These are phyloP conservation scores for Heliconius erato DNA, from an alignment of 2,888 invertebrate species.

Conservation along the genomic window DNA sequence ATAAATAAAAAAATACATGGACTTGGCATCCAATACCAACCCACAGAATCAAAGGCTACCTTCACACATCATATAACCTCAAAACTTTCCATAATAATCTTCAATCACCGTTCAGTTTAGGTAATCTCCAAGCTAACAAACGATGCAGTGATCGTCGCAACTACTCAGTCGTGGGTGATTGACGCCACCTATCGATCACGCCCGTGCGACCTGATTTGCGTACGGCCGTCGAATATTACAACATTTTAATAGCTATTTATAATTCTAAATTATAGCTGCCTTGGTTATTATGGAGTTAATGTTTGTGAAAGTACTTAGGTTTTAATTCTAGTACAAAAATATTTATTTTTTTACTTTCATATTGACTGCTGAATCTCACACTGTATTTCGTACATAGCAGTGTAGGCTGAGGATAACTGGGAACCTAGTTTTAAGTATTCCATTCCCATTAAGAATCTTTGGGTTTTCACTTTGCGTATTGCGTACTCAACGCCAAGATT, in stretches of 20 bases:
- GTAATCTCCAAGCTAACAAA: constrained; percentile 4
- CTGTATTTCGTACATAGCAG: too few relatives aligned
- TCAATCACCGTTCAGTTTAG: background rate
- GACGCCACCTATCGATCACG: constrained; percentile 19
- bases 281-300: background rate
- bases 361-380: background rate
- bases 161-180: constrained; percentile 25
- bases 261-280: background rate
- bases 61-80: background rate
- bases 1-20: too few relatives aligned
- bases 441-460: background rate
- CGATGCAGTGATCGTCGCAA: constrained; percentile 12
- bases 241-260: constrained; percentile 24
- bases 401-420: too few relatives aligned
- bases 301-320: background rate
- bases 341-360: background rate
- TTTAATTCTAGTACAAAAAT: background rate
- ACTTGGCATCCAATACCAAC: too few relatives aligned
- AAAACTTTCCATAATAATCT: background rate
- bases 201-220: constrained; percentile 19
- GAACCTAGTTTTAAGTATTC: background rate
- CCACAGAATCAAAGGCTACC: too few relatives aligned
- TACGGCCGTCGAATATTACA: constrained; percentile 10
- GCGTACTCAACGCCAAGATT: too few relatives aligned
- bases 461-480: background rate